phyloP scores from a whole-genome alignment of 2,888 invertebrate genomes.

The Carabus problematicus region DNA sequence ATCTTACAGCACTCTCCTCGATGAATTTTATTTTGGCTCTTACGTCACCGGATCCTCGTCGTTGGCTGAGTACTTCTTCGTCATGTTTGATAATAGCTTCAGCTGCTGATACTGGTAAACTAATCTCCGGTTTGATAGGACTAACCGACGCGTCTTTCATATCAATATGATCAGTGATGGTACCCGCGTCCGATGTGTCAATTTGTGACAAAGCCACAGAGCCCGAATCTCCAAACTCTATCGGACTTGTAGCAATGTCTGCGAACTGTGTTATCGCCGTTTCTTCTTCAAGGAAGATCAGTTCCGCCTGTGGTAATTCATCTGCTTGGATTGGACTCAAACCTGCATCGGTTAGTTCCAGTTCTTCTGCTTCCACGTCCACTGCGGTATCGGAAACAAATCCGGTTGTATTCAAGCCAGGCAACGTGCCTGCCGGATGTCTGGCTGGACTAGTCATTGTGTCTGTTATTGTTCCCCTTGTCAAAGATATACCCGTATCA shows the following conservation, averaged over 20 bases:
- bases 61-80: constrained; percentile 55
- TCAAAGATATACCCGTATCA: constrained; percentile 65
- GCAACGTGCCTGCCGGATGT: constrained; percentile 54
- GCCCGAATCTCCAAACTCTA: constrained; percentile 59
- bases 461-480: constrained; percentile 61
- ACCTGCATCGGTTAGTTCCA: constrained; percentile 64
- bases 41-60: constrained; percentile 63
- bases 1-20: constrained; percentile 60
- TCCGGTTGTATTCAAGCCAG: constrained; percentile 58
- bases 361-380: constrained; percentile 60
- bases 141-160: constrained; percentile 64
- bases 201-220: constrained; percentile 58
- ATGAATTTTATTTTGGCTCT: constrained; percentile 64
- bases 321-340: constrained; percentile 65
- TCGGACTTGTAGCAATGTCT: constrained; percentile 62
- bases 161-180: constrained; percentile 62
- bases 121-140: constrained; percentile 59
- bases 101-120: constrained; percentile 47
- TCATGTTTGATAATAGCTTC: constrained; percentile 51
- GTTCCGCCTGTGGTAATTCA: constrained; percentile 56
- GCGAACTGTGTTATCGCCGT: constrained; percentile 55
- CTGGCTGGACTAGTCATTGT: constrained; percentile 58
- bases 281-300: constrained; percentile 56
- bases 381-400: constrained; percentile 60
- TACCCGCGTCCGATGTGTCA: constrained; percentile 63